A percentile compares a stretch with the other conserved stretches of the same genome.
phyloP scores from a whole-genome alignment of 2,113 vertebrate species.

The Isurus oxyrinchus region DNA sequence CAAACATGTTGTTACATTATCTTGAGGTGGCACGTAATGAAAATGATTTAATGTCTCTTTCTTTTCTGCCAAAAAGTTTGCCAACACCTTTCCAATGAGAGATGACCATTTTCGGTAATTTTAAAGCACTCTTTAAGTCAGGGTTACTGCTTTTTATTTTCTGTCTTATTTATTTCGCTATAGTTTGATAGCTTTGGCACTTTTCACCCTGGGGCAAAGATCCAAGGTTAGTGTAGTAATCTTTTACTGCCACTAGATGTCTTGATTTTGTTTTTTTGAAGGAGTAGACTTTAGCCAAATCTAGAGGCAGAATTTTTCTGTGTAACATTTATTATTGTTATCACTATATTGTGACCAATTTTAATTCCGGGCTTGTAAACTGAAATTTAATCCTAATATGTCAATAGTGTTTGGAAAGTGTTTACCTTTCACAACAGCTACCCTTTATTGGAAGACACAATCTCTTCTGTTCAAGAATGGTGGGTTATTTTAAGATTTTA shows the following conservation, averaged over 20 bases:
- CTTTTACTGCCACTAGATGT: constrained; percentile 24
- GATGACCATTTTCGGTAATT: neutral
- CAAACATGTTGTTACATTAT: neutral
- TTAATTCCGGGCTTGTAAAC: neutral
- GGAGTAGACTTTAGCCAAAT: neutral
- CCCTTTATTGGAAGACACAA: neutral
- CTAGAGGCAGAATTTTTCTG: neutral
- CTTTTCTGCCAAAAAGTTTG: neutral
- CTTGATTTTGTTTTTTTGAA: constrained; percentile 5
- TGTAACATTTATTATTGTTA: neutral
- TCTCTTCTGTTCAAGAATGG: neutral
- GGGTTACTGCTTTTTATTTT: constrained; percentile 1
- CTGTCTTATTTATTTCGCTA: neutral
- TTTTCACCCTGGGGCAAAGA: neutral
- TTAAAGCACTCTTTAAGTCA: neutral
- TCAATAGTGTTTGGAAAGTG: neutral
- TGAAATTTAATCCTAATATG: neutral
- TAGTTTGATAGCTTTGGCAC: neutral
- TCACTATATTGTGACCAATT: neutral
- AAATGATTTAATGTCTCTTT: neutral
- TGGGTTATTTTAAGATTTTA: neutral
- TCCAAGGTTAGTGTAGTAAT: neutral
- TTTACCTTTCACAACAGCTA: neutral
- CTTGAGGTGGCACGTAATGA: neutral
- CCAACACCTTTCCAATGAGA: neutral